A percentile compares a stretch with the other conserved stretches of the same genome.
Evolutionary conservation across 2,797 vertebrate genomes (phyloP).

Genomic region (Cossypha polioptera): DNA sequence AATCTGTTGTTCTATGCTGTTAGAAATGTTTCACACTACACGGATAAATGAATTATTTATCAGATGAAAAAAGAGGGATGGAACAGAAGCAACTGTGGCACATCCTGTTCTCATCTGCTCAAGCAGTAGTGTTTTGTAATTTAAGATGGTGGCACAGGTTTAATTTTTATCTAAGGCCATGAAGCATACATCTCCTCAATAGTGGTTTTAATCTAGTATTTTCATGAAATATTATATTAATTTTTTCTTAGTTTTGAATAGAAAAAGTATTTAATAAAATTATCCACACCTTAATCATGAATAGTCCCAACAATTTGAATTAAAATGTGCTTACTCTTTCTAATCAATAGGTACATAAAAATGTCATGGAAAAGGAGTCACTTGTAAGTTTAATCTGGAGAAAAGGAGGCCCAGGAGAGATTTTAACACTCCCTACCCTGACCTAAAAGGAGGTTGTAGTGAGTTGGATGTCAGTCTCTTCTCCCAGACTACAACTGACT

Average conservation of each 20-base stretch:
- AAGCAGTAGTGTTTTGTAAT: neutral
- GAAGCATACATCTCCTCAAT: neutral
- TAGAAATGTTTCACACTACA: neutral
- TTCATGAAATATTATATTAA: neutral
- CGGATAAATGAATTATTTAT: neutral
- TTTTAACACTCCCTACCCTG: accelerated
- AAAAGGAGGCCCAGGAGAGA: neutral
- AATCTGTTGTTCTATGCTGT: neutral
- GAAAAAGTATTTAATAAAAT: neutral
- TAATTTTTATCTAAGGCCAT: neutral
- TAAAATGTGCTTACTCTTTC: neutral
- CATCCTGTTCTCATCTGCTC: neutral
- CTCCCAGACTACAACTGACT: neutral
- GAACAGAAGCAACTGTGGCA: neutral
- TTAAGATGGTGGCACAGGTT: neutral
- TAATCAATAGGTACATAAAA: neutral
- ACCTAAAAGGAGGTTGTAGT: neutral
- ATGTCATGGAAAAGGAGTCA: neutral
- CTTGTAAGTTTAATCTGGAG: neutral
- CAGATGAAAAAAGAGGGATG: neutral
- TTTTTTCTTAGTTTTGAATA: neutral
- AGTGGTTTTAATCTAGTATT: neutral
- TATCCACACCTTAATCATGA: neutral
- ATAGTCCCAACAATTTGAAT: neutral
- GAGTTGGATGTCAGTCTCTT: neutral